These are phyloP conservation scores for Corvus moneduloides DNA, from an alignment of 2,113 vertebrate genomes.

Conservation along the genomic window DNA sequence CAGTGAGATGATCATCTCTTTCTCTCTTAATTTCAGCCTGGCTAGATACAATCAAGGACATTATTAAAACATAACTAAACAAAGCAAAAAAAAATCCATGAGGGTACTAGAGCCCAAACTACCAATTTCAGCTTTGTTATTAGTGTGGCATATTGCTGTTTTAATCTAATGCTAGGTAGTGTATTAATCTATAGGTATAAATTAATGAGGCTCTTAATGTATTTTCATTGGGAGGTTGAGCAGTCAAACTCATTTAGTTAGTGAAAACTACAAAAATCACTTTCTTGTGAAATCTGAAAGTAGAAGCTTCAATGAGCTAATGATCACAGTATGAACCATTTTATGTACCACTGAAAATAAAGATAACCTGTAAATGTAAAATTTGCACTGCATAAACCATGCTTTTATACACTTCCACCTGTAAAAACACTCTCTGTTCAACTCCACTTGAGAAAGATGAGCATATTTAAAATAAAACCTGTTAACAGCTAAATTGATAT, in stretches of 20 bases:
- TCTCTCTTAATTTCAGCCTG: conserved; percentile 30
- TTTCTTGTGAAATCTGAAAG: conserved; percentile 78
- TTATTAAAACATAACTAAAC: conserved; percentile 47
- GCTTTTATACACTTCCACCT: conserved; percentile 48
- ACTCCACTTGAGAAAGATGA: background rate
- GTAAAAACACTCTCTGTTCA: conserved; percentile 40
- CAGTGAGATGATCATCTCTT: conserved; percentile 17
- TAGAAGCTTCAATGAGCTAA: conserved; percentile 78
- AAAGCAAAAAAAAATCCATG: conserved; percentile 23
- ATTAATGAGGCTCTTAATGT: conserved; percentile 82
- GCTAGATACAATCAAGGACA: conserved; percentile 38
- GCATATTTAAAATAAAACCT: background rate
- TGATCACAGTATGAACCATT: conserved; percentile 67
- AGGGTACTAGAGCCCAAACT: conserved; percentile 44
- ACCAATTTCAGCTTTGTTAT: conserved; percentile 62
- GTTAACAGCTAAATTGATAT: background rate
- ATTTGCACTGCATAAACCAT: conserved; percentile 60
- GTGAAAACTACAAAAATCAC: conserved; percentile 77
- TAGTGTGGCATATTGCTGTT: conserved; percentile 57
- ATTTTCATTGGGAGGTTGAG: conserved; percentile 77
- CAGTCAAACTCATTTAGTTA: conserved; percentile 79
- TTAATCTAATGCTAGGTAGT: conserved; percentile 66
- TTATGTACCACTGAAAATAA: conserved; percentile 75
- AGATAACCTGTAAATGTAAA: conserved; percentile 71
- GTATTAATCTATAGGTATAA: conserved; percentile 70